Evolutionary conservation across 2,113 vertebrate genomes (phyloP), one percentile per base, ranked within the genome.

Genomic region (Clarias batrachus): DNA sequence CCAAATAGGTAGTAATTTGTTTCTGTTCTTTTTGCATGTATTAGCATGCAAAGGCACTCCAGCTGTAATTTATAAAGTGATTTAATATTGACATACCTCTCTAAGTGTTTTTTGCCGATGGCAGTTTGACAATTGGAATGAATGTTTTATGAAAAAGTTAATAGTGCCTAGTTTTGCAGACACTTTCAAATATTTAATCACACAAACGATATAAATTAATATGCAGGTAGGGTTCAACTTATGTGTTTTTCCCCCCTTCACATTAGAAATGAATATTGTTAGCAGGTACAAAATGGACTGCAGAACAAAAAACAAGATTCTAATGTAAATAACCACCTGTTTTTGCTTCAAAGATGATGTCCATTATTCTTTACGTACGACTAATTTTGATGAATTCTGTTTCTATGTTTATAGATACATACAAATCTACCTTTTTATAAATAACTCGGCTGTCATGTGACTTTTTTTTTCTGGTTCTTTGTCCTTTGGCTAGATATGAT

Each of bases 161-260:
- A 94, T 94, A 91, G 91, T 71, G 89, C 87, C 85, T 74, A 23
- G 87, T 85, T 89, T 91, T 92, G 89, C 91, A 90, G 92, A 93
- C 92, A 91, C 93, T 94, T 93, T 94, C 91, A 93, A 94, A 95
- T 93, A 93, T 95, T 95, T 94, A 95, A 95, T 95, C 94, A 94
- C 89, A 89, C 68, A 91, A 88, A 91, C 89, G 89, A 92, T 91
- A 91, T 91, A 93, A 93, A 93, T 93, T 91, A 92, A 93, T 91
- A 92, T 93, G 92, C 89, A 93, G 82, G 74, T 85, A 79, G 81
- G 85, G 77, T 88, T 87, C 88, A 84, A 92, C 90, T 91, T 87
- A 82, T 87, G 87, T 87, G 52, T 81, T 86, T 59, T 82, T 81
- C 85, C 80, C 88, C 84, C 11, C 5, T 76, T 41, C 17, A 85